phyloP scores from a whole-genome alignment of 2,797 vertebrate genomes.

The Gambelia wislizenii region DNA sequence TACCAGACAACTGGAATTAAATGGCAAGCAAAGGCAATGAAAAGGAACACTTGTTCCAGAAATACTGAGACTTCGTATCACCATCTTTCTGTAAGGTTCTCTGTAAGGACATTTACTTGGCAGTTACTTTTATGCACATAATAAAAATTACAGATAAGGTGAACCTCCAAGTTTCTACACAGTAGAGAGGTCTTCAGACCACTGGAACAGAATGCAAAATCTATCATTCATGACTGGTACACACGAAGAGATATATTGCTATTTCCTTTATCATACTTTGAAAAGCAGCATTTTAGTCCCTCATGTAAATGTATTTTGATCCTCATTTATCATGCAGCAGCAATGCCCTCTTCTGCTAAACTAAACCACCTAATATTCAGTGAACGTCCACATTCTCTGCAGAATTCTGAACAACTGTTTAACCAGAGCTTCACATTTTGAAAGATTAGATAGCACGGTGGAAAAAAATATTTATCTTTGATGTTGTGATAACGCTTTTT shows the following conservation, averaged over 20 bases:
- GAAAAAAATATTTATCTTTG: conserved; percentile 6
- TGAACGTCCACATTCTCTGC: not conserved
- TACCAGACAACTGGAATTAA: not conserved
- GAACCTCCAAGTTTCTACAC: not conserved
- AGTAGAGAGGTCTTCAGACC: conserved; percentile 18
- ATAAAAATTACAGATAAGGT: conserved; percentile 36
- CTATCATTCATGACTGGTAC: conserved; percentile 63
- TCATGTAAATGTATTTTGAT: conserved; percentile 69
- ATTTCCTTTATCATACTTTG: conserved; percentile 60
- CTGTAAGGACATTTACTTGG: not conserved
- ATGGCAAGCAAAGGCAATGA: not conserved
- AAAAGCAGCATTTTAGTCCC: conserved; percentile 45
- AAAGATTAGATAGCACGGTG: not conserved
- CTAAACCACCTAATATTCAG: conserved; percentile 37
- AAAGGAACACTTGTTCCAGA: not conserved
- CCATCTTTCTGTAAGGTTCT: not conserved
- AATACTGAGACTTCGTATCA: accelerated
- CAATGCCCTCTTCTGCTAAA: conserved; percentile 47
- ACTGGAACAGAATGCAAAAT: conserved; percentile 41
- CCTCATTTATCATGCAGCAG: conserved; percentile 72
- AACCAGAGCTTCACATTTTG: not conserved
- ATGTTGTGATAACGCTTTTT: not conserved
- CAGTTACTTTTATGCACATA: conserved; percentile 8
- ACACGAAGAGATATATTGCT: conserved; percentile 51
- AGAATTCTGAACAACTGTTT: conserved; percentile 49